Conservation (phyloP, 2,888 invertebrate genomes). For the Halictus quadricinctus region DNA sequence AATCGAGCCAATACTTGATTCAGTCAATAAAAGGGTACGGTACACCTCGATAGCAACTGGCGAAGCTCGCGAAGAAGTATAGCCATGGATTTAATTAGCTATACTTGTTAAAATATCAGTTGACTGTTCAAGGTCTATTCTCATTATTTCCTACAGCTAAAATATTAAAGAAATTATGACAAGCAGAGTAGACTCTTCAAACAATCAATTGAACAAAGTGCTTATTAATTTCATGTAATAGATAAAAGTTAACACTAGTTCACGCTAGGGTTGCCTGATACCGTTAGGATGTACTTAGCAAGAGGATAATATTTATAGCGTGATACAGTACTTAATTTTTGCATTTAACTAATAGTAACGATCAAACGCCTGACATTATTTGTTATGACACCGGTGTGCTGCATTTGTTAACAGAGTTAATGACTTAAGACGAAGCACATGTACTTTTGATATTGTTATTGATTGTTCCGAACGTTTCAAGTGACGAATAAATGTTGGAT, state of each 20-base stretch:
- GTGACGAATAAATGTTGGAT: conserved; percentile 61
- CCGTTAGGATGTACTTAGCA: background rate
- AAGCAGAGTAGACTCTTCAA: background rate
- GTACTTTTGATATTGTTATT: conserved; percentile 39
- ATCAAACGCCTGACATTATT: background rate
- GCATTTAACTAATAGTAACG: background rate
- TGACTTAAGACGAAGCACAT: background rate
- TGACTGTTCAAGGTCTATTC: background rate
- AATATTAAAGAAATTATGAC: background rate
- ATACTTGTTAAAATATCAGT: conserved; percentile 9
- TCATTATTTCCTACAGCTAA: background rate
- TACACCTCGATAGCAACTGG: conserved; percentile 88
- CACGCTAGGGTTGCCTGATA: conserved; percentile 10
- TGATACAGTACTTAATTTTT: background rate
- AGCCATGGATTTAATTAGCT: conserved; percentile 15
- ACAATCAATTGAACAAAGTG: background rate
- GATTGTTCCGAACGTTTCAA: background rate
- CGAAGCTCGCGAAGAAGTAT: conserved; percentile 82
- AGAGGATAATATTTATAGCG: conserved; percentile 36
- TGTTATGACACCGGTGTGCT: background rate
- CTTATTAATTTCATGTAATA: background rate
- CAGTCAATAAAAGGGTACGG: conserved; percentile 88
- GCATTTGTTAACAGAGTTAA: conserved; percentile 5
- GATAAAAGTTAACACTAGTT: background rate
- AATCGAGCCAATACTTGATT: conserved; percentile 86